These are phyloP conservation scores for Paramormyrops kingsleyae DNA, from an alignment of 2,113 vertebrate genomes.

Conservation along the genomic window DNA sequence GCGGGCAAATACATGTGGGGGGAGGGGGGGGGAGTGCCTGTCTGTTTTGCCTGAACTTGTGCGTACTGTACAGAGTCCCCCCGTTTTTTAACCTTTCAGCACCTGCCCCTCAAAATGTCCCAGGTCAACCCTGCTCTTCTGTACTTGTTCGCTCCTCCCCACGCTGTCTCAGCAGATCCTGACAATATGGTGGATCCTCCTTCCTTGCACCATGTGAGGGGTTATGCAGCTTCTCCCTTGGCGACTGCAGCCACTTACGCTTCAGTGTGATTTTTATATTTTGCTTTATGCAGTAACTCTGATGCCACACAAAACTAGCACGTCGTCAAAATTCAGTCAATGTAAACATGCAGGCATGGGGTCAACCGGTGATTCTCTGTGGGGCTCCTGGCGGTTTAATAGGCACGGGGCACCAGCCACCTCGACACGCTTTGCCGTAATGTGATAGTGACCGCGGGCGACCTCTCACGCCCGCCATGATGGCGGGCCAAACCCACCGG, in stretches of 20 bases:
- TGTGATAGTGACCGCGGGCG: conserved; percentile 11
- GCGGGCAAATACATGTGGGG: neutral
- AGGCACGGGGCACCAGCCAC: neutral
- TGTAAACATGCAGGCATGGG: neutral
- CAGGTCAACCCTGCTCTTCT: neutral
- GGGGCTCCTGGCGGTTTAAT: conserved; percentile 10
- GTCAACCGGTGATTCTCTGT: neutral
- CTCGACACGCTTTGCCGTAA: neutral
- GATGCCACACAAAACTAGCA: neutral
- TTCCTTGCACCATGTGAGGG: neutral
- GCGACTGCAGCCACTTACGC: neutral
- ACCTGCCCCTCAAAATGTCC: no score
- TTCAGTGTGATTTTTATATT: neutral
- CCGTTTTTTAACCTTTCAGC: no score
- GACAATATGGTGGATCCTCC: neutral
- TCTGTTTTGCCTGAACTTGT: neutral
- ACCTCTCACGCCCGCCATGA: neutral
- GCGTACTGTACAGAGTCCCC: no score
- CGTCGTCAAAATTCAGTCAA: neutral
- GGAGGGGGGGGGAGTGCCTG: no score
- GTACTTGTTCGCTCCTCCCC: neutral
- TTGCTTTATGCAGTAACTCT: neutral
- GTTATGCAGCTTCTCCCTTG: neutral
- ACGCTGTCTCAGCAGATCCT: neutral
- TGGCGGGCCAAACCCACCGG: neutral